These are phyloP conservation scores for Callocephalon fimbriatum DNA, from an alignment of 2,113 vertebrate genomes.

Conservation along the genomic window DNA sequence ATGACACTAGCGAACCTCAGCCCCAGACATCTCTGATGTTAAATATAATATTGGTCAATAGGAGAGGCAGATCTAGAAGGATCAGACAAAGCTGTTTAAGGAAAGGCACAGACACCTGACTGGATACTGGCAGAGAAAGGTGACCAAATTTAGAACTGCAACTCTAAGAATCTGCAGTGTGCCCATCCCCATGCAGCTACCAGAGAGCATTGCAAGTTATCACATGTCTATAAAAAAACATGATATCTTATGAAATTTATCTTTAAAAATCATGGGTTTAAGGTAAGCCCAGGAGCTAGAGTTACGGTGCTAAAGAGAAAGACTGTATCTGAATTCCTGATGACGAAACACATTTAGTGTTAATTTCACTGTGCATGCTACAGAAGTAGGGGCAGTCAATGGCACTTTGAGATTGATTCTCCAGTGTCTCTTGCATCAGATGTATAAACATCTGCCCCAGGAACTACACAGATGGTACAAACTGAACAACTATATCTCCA, in stretches of 20 bases:
- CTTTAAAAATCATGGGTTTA: background rate
- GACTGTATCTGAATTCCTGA: background rate
- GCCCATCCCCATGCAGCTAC: too few relatives aligned
- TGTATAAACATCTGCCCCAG: background rate
- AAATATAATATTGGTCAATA: background rate
- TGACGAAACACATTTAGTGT: background rate
- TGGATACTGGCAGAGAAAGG: background rate
- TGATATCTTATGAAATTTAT: background rate
- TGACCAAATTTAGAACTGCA: background rate
- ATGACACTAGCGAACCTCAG: accelerated
- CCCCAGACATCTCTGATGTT: background rate
- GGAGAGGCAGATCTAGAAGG: background rate
- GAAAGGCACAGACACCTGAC: background rate
- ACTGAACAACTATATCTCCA: background rate
- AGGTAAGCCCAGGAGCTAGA: background rate
- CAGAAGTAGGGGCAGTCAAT: accelerated
- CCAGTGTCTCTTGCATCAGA: background rate
- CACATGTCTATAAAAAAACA: background rate
- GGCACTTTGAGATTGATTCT: background rate
- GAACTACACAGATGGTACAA: background rate
- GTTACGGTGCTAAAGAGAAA: background rate
- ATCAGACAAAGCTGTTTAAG: background rate
- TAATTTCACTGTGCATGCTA: background rate
- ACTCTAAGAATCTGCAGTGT: background rate
- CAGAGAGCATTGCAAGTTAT: background rate